Evolutionary conservation across 1,140 invertebrate genomes (phyloP).

Genomic region (Meloidogyne hapla): DNA sequence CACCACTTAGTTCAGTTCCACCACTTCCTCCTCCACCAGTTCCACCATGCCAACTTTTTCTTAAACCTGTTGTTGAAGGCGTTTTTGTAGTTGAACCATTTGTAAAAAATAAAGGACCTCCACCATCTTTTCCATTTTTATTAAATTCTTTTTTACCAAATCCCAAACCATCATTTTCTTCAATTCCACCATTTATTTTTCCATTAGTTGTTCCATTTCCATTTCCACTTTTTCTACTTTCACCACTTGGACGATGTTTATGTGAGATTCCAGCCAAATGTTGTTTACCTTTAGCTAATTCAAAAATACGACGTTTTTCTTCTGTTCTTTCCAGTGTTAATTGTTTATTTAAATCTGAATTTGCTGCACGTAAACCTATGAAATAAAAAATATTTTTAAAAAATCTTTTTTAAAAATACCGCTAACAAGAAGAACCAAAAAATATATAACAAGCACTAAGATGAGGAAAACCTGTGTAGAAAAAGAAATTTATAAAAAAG

Average conservation of each 20-base stretch:
- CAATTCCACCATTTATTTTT: neutral
- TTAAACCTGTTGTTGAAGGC: no score
- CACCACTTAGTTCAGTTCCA: no score
- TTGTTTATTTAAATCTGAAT: conserved; percentile 81
- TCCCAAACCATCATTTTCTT: neutral
- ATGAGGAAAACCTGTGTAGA: neutral
- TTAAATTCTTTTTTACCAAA: neutral
- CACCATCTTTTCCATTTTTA: neutral
- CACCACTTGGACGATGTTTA: conserved; percentile 14
- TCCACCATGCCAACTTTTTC: conserved; percentile 25
- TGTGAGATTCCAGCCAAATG: conserved; percentile 33
- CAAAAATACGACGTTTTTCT: conserved; percentile 86
- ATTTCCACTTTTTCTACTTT: conserved; percentile 1
- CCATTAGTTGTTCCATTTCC: neutral
- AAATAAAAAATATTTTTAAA: neutral
- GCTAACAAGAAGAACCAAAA: conserved; percentile 82
- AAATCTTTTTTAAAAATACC: conserved; percentile 68
- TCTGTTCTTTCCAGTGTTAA: conserved; percentile 79
- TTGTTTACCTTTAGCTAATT: conserved; percentile 72
- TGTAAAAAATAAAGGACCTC: neutral
- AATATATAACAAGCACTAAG: conserved; percentile 81
- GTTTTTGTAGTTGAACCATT: conserved; percentile 18
- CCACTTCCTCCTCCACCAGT: neutral
- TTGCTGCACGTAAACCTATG: conserved; percentile 74
- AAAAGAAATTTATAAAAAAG: neutral